Evolutionary conservation across 2,888 invertebrate species (phyloP), one percentile per base, ranked within the genome.

Genomic region (Camptogramma bilineatum): DNA sequence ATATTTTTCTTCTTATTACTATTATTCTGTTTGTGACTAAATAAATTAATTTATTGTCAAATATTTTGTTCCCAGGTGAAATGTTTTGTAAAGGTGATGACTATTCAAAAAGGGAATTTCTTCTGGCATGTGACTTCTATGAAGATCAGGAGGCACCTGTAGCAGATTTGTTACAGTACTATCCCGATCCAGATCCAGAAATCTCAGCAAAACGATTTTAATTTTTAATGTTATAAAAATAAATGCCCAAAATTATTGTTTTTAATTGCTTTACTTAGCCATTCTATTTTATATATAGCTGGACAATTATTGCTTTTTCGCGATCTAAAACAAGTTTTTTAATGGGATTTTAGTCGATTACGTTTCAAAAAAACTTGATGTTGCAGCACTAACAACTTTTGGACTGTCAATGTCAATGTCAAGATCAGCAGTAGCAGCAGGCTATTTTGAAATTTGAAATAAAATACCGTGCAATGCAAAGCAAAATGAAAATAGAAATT

Each of bases 51-150:
- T 16, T 44, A 17, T 16, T 0, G 16, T 47, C 19, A 51, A 21
- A 16, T 4, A 9, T 52, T 56, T 59, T 62, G 2, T 61, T 79
- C 74, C 19, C 72, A 93, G 93, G 92, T 73, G 91, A 93, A 74
- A 88, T 92, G 84, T 91, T 89, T 76, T 93, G 93, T 72, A 91
- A 87, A 72, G 93, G 92, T 4, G 92, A 93, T 39, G 92, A 92
- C 69, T 93, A 93, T 70, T 93, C 93, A 0, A 93, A 93, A 68
- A 78, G 93, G 44, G 93, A 93, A 72, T 93, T 81, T 73, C 79
- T 93, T 50, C 72, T 93, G 19, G 93, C 92, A 1, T 93, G 93
- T 74, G 93, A 93, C 59, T 93, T 93, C 73, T 93, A 91, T 67
- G 92, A 93, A 78, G 93, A 93, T 52, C 92, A 93, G 76, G 93